Evolutionary conservation across 2,888 invertebrate genomes (phyloP).

Genomic region (Agapetus fuscipes): DNA sequence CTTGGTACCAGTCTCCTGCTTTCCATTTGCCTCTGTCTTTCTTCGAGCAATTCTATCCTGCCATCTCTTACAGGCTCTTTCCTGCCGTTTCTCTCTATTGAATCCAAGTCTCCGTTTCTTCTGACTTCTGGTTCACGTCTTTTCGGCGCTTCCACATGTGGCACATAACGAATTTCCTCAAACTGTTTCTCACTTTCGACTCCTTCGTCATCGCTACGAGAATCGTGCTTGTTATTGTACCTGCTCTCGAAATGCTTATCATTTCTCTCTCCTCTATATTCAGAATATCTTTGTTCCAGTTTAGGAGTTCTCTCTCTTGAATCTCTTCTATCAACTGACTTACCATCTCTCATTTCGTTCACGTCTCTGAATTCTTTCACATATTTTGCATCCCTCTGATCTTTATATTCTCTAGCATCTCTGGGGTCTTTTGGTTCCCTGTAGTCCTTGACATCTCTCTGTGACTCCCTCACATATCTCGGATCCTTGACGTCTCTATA

Average conservation of each 20-base stretch:
- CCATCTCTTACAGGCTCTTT: constrained; percentile 17
- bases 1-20: constrained; percentile 8
- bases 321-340: too few relatives aligned
- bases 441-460: constrained; percentile 1
- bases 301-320: constrained; percentile 19
- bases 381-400: constrained; percentile 17
- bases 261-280: constrained; percentile 22
- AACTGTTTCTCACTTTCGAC: constrained; percentile 21
- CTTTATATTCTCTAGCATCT: constrained; percentile 15
- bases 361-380: constrained; percentile 14
- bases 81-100: constrained; percentile 6
- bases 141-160: constrained; percentile 16
- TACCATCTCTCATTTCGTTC: constrained; percentile 3
- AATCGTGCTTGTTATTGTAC: constrained; percentile 30
- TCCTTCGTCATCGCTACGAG: constrained; percentile 20
- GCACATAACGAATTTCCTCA: constrained; percentile 20
- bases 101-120: constrained; percentile 3
- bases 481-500: constrained; percentile 1
- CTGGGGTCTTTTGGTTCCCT: constrained; percentile 7
- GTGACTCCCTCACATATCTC: constrained; percentile 5
- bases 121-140: constrained; percentile 16
- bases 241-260: constrained; percentile 22
- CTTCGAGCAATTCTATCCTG: constrained; percentile 18
- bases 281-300: constrained; percentile 18
- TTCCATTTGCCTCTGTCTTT: constrained; percentile 20